Percentiles rank a stretch among this genome's conserved stretches.
phyloP scores from a whole-genome alignment of 1,140 invertebrate genomes.

The Eriocheir sinensis region DNA sequence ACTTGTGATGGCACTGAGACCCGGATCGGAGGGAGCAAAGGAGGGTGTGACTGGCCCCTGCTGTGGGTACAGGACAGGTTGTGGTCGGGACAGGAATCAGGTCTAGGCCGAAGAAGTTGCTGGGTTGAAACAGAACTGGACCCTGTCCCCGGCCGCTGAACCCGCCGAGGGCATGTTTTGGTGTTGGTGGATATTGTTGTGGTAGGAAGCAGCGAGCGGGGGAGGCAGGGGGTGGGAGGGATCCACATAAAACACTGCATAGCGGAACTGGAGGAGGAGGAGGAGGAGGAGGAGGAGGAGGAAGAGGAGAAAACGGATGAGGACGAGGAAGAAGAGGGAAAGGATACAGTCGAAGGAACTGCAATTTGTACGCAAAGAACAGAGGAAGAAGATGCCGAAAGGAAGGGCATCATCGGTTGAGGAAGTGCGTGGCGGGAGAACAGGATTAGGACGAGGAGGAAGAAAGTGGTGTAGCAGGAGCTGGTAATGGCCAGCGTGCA shows the following conservation, averaged over 20 bases:
- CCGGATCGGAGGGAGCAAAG: neutral
- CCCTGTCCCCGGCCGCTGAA: conserved; percentile 48
- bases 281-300: neutral
- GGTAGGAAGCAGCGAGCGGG: neutral
- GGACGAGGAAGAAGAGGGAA: neutral
- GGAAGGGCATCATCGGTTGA: neutral
- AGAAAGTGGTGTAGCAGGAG: conserved; percentile 32
- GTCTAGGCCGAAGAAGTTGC: conserved; percentile 65
- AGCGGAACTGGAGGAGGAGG: neutral
- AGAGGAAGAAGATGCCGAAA: neutral
- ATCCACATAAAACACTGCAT: neutral
- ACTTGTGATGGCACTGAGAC: neutral
- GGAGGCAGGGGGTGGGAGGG: neutral
- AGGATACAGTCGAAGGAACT: no score
- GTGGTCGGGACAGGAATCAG: conserved; percentile 60
- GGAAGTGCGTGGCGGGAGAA: neutral
- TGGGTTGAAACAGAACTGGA: conserved; percentile 65
- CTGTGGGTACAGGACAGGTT: conserved; percentile 34
- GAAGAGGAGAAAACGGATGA: neutral
- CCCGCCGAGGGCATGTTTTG: conserved; percentile 60
- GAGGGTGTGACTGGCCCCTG: neutral
- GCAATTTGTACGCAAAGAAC: conserved; percentile 7
- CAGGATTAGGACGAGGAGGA: neutral
- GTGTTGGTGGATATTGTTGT: conserved; percentile 51
- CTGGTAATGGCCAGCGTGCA: conserved; percentile 23